Base-by-base conservation (phyloP, 2,797 vertebrate genomes). In the Danio choprae region DNA sequence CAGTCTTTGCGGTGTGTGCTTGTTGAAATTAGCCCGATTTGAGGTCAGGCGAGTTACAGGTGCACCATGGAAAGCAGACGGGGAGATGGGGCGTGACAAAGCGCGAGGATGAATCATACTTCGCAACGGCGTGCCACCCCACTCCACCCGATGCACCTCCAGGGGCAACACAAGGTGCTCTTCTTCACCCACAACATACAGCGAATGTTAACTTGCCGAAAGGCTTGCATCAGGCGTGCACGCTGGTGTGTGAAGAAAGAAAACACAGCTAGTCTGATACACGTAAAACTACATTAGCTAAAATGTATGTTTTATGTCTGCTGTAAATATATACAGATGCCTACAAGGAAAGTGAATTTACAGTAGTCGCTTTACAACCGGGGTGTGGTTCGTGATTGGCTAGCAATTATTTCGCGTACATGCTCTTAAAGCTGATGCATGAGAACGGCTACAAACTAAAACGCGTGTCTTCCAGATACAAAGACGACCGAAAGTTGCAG, bases 21-120 rank as follows among this genome's bases (percentile, higher is more conserved):
- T 22, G 60, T 59, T 22, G 53, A 46, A 48, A 58, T 60, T 9
- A 71, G 29, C 18, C 83, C 79, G 78, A 87, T 90, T 89, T 84
- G 71, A 88, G 87, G 89, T 89, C 90, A 89, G 79, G 82, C 79
- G 83, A 63, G 87, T 90, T 89, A 87, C 91, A 92, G 89, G 88
- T 92, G 89, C 60, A 86, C 85, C 74, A 62, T 74, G 60, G 55
- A 82, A 18, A 77, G 79, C 74, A 50, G 68, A 72, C 51, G 71
- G 13, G 81, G 83, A 79, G 87, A 85, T 56, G 89, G 91, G 91
- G 89, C 88, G 91, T 90, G 90, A 55, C 51, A 77, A 60, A 38
- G 48, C 29, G 59, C 71, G 63, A 46, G 87, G 87, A 88, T 91
- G 89, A 91, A 88, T 92, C 91, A 91, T 88, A 86, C 64, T 51